Evolutionary conservation across 2,888 invertebrate species (phyloP).

Genomic region (Pristionchus fissidentatus): DNA sequence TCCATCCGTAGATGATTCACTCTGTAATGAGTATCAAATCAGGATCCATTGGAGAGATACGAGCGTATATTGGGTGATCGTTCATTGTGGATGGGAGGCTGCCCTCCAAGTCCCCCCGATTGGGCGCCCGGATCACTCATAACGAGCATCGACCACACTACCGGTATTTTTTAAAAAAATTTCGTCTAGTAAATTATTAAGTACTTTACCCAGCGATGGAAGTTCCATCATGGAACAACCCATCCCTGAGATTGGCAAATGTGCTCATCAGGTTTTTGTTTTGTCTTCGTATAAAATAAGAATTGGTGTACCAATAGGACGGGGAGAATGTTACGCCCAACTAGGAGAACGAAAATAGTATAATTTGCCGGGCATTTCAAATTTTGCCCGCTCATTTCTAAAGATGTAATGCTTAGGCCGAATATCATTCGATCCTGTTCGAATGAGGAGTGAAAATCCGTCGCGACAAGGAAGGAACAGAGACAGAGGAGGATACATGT

Average conservation of each 20-base stretch:
- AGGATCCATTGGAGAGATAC: conserved; percentile 26
- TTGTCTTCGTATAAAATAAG: not conserved
- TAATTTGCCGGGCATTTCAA: too few species aligned
- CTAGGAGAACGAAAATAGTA: too few species aligned
- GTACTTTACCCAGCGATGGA: conserved; percentile 2
- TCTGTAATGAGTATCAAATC: not conserved
- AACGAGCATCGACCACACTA: conserved; percentile 12
- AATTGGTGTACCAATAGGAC: too few species aligned
- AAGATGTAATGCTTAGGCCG: too few species aligned
- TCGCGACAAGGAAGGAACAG: too few species aligned
- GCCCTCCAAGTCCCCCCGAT: conserved; percentile 4
- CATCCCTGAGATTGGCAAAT: not conserved
- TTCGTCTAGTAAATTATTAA: too few species aligned
- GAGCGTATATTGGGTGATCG: not conserved
- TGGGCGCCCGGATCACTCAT: not conserved
- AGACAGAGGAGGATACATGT: too few species aligned
- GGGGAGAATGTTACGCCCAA: too few species aligned
- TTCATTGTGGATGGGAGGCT: not conserved
- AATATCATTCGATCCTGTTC: too few species aligned
- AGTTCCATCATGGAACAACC: not conserved
- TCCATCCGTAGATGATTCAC: not conserved
- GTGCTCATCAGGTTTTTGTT: not conserved
- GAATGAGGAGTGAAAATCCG: too few species aligned
- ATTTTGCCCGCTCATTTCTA: too few species aligned
- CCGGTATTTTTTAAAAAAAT: too few species aligned